These are phyloP conservation scores for Scophthalmus maximus DNA, from an alignment of 2,113 vertebrate species.

Conservation along the genomic window DNA sequence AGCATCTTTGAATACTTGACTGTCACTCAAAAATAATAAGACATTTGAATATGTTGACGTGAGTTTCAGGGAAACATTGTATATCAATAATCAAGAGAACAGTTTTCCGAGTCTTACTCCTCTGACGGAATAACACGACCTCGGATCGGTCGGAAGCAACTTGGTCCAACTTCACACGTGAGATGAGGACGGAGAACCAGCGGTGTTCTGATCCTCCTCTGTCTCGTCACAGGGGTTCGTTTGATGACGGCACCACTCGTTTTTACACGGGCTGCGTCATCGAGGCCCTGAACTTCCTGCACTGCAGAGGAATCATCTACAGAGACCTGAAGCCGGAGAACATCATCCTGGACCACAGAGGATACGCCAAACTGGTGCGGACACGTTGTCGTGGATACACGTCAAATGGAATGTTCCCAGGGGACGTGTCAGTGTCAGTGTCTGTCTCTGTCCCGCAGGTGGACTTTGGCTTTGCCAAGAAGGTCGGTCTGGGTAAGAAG, in stretches of 20 bases:
- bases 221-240: constrained; percentile 65
- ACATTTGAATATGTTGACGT: no score
- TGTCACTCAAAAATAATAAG: no score
- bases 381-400: neutral
- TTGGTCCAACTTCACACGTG: no score
- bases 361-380: constrained; percentile 81
- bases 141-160: no score
- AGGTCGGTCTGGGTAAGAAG: constrained; percentile 81
- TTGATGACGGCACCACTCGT: constrained; percentile 76
- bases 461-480: constrained; percentile 83
- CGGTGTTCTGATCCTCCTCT: no score
- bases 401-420: neutral
- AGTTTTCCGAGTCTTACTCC: no score
- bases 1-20: no score
- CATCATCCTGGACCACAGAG: constrained; percentile 79
- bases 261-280: constrained; percentile 82
- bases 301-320: constrained; percentile 81
- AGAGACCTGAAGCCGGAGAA: constrained; percentile 83
- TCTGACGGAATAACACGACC: no score
- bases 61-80: no score
- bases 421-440: neutral
- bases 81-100: no score
- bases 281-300: constrained; percentile 78
- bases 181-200: no score
- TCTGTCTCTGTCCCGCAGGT: constrained; percentile 47